A percentile compares a stretch with the other conserved stretches of the same genome.
These are phyloP conservation scores for Pseudorhombus dupliciocellatus DNA, from an alignment of 2,113 vertebrate genomes.

Conservation along the genomic window DNA sequence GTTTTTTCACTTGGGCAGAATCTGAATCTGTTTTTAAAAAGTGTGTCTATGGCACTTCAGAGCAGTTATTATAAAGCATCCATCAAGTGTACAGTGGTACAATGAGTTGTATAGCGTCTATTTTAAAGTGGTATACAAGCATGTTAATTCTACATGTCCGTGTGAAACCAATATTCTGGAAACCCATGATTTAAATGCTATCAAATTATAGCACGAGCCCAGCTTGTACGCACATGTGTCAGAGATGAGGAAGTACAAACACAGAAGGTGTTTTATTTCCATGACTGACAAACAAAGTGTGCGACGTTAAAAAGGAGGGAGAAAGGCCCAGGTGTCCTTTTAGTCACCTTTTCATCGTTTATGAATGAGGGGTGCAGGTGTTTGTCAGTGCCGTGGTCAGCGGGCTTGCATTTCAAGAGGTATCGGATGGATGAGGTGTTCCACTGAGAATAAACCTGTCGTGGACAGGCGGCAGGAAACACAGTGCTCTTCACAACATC, in stretches of 20 bases:
- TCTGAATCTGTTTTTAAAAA: too few relatives aligned
- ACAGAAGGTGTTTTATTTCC: not conserved
- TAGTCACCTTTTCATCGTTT: conserved; percentile 46
- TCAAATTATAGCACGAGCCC: conserved; percentile 7
- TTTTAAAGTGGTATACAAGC: not conserved
- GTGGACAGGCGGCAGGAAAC: not conserved
- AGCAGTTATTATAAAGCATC: not conserved
- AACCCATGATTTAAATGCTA: conserved; percentile 16
- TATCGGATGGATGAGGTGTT: conserved; percentile 22
- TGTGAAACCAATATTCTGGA: conserved; percentile 22
- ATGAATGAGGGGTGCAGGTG: conserved; percentile 55
- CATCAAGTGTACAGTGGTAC: not conserved
- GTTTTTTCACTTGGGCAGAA: too few relatives aligned
- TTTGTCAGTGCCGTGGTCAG: conserved; percentile 23
- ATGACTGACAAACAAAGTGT: conserved; percentile 33
- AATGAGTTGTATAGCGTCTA: not conserved
- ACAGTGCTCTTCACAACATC: conserved; percentile 5
- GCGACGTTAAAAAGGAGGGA: not conserved
- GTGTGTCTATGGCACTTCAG: not conserved
- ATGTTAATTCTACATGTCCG: conserved; percentile 10
- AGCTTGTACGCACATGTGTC: not conserved
- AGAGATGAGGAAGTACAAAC: conserved; percentile 3
- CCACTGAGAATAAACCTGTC: not conserved
- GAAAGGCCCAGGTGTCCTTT: conserved; percentile 19
- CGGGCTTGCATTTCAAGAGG: conserved; percentile 46